Conservation (phyloP, 2,888 invertebrate species). For the Ephialtes manifestator region DNA sequence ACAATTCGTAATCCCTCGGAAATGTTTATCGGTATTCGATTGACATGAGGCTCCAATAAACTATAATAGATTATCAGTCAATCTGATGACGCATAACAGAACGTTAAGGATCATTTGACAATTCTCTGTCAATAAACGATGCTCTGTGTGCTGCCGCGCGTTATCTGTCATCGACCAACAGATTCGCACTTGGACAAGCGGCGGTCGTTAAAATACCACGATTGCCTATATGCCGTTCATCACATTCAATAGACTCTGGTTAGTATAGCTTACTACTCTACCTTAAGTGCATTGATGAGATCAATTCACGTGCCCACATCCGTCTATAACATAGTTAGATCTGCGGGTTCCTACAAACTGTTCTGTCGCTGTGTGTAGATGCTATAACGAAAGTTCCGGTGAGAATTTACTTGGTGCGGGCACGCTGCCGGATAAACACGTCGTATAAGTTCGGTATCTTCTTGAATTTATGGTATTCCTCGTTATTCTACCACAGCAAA, state of each 20-base stretch:
- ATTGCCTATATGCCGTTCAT: not conserved
- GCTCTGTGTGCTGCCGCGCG: constrained; percentile 38
- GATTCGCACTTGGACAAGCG: constrained; percentile 53
- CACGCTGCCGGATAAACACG: constrained; percentile 68
- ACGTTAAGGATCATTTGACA: constrained; percentile 50
- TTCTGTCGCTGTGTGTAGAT: not conserved
- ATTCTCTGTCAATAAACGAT: constrained; percentile 54
- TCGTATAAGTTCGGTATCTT: constrained; percentile 69
- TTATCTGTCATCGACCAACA: constrained; percentile 63
- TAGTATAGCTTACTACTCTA: not conserved
- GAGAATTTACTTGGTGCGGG: constrained; percentile 67
- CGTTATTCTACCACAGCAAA: constrained; percentile 65
- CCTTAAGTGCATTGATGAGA: constrained; percentile 37
- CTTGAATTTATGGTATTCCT: constrained; percentile 64
- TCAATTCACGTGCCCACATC: constrained; percentile 19
- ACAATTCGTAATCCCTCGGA: not conserved
- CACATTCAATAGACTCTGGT: not conserved
- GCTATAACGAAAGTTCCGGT: constrained; percentile 60
- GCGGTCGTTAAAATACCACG: constrained; percentile 59
- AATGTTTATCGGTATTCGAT: constrained; percentile 44
- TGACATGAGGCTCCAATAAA: constrained; percentile 22
- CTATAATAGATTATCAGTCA: constrained; percentile 53
- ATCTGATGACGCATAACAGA: constrained; percentile 23
- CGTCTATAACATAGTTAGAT: constrained; percentile 3
- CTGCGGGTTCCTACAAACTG: not conserved